Base-by-base conservation (phyloP, 2,888 invertebrate genomes). In the Noctua janthe region DNA sequence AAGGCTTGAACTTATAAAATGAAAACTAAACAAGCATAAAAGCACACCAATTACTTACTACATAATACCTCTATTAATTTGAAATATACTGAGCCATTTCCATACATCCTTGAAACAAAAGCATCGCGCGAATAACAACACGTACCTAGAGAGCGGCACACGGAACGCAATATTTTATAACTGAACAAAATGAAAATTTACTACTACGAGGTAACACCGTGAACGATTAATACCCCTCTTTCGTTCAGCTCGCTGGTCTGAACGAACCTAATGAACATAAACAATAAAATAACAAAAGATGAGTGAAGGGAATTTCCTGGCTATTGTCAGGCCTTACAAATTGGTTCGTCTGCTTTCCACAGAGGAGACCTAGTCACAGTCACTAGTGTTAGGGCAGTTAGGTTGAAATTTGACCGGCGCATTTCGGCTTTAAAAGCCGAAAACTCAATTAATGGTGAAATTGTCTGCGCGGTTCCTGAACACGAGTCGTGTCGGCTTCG, bases 371-470 rank as follows among this genome's bases (percentile, higher is more conserved):
- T 78, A 78, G 74, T 75, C 77, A 76, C 84, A 83, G n/a, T 47
- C 47, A 17, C 69, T 69, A 69, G 69, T 69, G n/a, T 69, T 47
- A 47, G 47, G n/a, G 83, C 74, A 78, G 81, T 77, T 84, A 82
- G 79, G 86, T 91, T 89, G 88, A 85, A 92, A 88, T 89, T 90
- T 84, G 84, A 84, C 79, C 72, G 76, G 35, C 85, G 76, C 73
- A 71, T 75, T 85, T 79, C 77, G 84, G 82, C 89, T 89, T 90
- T 91, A 85, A 91, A 92, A 91, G 91, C 91, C 88, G 88, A 91
- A 92, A 93, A 94, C 91, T 91, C 92, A 92, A 93, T 94, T 93
- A 92, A 89, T 86, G 90, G 80, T 84, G 54, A 90, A 92, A 91
- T 92, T 90, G 90, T 89, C 81, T 84, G 84, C 81, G 64, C 77